Evolutionary conservation across 2,797 vertebrate genomes (phyloP).

Genomic region (Gambelia wislizenii): DNA sequence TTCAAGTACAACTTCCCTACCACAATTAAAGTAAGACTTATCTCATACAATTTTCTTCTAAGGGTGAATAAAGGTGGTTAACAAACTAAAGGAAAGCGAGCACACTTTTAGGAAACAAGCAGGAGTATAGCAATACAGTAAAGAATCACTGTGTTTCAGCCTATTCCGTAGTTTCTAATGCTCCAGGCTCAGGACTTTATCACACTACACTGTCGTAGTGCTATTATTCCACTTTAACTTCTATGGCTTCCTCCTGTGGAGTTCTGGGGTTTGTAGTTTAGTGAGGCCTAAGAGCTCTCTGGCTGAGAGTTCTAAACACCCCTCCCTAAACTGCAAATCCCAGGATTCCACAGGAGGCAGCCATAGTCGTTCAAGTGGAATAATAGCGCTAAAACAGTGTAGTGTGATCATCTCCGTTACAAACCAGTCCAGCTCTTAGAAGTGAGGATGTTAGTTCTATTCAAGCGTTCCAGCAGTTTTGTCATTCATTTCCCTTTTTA

Average conservation of each 20-base stretch:
- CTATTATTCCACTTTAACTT: too few species aligned
- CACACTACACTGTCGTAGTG: too few species aligned
- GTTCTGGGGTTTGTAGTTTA: too few species aligned
- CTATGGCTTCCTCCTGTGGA: too few species aligned
- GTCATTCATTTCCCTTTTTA: background rate
- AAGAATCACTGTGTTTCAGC: background rate
- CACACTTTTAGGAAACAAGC: background rate
- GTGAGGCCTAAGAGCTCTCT: too few species aligned
- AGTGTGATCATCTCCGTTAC: too few species aligned
- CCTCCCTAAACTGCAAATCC: too few species aligned
- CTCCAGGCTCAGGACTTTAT: background rate
- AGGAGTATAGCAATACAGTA: background rate
- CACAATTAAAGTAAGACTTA: background rate
- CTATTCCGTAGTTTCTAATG: background rate
- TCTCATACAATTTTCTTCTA: background rate
- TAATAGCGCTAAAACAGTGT: too few species aligned
- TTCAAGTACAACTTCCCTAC: background rate
- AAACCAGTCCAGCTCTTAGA: too few species aligned
- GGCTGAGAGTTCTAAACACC: too few species aligned
- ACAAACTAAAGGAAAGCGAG: background rate
- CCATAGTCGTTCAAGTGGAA: too few species aligned
- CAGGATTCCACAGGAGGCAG: too few species aligned
- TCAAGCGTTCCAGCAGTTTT: background rate
- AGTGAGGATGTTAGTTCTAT: background rate
- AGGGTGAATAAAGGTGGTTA: background rate